A percentile compares a stretch with the other conserved stretches of the same genome.
Conservation (phyloP, 2,797 vertebrate genomes). For the Hoplostethus atlanticus region DNA sequence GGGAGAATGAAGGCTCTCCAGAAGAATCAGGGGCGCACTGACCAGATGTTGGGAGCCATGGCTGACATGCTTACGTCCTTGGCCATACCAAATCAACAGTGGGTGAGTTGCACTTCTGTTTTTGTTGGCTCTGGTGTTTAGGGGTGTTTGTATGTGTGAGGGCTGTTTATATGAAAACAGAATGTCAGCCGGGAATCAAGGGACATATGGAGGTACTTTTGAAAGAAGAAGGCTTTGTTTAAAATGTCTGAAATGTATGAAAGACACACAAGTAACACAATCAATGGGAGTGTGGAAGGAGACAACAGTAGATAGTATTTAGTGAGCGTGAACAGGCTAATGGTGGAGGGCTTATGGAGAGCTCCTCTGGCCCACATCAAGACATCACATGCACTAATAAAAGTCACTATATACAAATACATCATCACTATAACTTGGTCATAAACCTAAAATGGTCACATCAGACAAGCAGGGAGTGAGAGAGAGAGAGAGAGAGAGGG, state of each 20-base stretch:
- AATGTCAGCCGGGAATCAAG: slow-evolving; percentile 2
- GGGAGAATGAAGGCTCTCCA: slow-evolving; percentile 87
- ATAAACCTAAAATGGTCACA: slow-evolving; percentile 58
- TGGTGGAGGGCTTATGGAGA: not conserved
- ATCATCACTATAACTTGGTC: slow-evolving; percentile 25
- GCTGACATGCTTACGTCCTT: slow-evolving; percentile 91
- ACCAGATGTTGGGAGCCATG: slow-evolving; percentile 94
- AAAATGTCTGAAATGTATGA: too few relatives aligned
- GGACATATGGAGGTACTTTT: slow-evolving; percentile 27
- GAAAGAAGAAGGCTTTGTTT: not conserved
- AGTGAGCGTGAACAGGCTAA: too few relatives aligned
- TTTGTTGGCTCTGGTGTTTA: not conserved
- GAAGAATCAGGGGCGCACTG: slow-evolving; percentile 89
- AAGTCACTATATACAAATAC: slow-evolving; percentile 24
- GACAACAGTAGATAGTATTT: too few relatives aligned
- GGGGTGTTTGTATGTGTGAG: slow-evolving; percentile 38
- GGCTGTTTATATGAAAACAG: slow-evolving; percentile 31
- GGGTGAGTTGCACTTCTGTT: slow-evolving; percentile 84
- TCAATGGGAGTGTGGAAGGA: too few relatives aligned
- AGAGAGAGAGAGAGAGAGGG: slow-evolving; percentile 6
- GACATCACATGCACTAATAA: slow-evolving; percentile 7
- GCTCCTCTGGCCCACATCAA: slow-evolving; percentile 6
- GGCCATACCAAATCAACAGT: slow-evolving; percentile 89
- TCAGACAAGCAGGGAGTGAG: slow-evolving; percentile 14
- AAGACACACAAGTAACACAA: too few relatives aligned